These are phyloP conservation scores for Neofelis nebulosa DNA, from an alignment of 2,113 vertebrate species.

Conservation along the genomic window DNA sequence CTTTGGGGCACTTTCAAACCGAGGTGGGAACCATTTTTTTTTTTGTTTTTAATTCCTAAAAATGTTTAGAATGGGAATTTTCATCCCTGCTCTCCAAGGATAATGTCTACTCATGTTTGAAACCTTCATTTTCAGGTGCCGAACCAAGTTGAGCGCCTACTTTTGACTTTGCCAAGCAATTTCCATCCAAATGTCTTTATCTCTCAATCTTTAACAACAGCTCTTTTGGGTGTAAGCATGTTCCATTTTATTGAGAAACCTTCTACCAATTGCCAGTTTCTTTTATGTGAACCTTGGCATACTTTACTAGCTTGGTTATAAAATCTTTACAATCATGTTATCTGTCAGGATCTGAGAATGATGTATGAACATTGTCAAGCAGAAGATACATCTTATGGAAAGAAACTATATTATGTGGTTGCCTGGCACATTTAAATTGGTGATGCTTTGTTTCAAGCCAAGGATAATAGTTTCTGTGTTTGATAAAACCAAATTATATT, in stretches of 20 bases:
- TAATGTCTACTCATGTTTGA: not conserved
- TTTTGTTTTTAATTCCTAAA: not conserved
- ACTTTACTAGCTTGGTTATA: constrained; percentile 33
- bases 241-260: constrained; percentile 34
- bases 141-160: not conserved
- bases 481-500: not conserved
- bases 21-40: not conserved
- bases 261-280: constrained; percentile 9
- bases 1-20: not conserved
- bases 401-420: not conserved
- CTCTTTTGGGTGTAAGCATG: not conserved
- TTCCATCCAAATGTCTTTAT: not conserved
- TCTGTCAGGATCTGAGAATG: constrained; percentile 44
- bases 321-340: constrained; percentile 10
- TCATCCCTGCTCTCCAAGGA: not conserved
- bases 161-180: constrained; percentile 25
- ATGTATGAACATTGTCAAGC: constrained; percentile 8
- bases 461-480: not conserved
- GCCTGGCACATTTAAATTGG: constrained; percentile 29
- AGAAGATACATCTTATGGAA: not conserved
- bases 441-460: not conserved
- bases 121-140: constrained; percentile 1
- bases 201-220: not conserved
- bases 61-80: not conserved
- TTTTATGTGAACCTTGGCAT: constrained; percentile 43